These are phyloP conservation scores for Drosophila quinaria DNA, from an alignment of 2,888 invertebrate genomes.

Conservation along the genomic window DNA sequence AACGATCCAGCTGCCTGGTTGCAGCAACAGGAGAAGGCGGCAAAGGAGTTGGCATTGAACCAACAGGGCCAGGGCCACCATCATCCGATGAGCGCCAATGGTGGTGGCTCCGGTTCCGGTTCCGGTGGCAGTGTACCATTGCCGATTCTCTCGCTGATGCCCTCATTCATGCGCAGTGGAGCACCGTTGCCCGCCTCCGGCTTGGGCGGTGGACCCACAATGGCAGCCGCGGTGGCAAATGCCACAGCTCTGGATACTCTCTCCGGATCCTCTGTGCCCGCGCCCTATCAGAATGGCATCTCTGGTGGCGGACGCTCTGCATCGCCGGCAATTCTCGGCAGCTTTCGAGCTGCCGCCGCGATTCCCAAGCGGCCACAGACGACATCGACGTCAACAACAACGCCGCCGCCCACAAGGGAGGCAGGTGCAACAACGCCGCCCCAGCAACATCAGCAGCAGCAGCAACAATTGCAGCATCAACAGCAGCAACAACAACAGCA, in stretches of 20 bases:
- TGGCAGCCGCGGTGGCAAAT: slow-evolving; percentile 65
- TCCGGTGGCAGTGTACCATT: slow-evolving; percentile 87
- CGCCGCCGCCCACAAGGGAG: slow-evolving; percentile 39
- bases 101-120: slow-evolving; percentile 30
- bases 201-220: slow-evolving; percentile 46
- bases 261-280: slow-evolving; percentile 50
- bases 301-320: slow-evolving; percentile 49
- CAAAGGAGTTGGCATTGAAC: slow-evolving; percentile 83
- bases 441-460: slow-evolving; percentile 48
- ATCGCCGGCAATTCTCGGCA: slow-evolving; percentile 65
- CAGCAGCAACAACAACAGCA: slow-evolving; percentile 51
- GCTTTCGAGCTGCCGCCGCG: slow-evolving; percentile 81
- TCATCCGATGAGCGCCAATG: slow-evolving; percentile 83
- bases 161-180: slow-evolving; percentile 89
- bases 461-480: slow-evolving; percentile 19
- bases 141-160: slow-evolving; percentile 91
- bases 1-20: slow-evolving; percentile 85
- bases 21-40: slow-evolving; percentile 86
- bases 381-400: slow-evolving; percentile 65
- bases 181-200: slow-evolving; percentile 71
- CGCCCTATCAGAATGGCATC: slow-evolving; percentile 83
- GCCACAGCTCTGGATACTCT: slow-evolving; percentile 44
- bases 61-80: slow-evolving; percentile 86
- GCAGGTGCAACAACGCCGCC: slow-evolving; percentile 62
- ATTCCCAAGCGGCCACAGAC: slow-evolving; percentile 83